These are phyloP conservation scores for Upupa epops DNA, from an alignment of 2,113 vertebrate species.

Conservation along the genomic window DNA sequence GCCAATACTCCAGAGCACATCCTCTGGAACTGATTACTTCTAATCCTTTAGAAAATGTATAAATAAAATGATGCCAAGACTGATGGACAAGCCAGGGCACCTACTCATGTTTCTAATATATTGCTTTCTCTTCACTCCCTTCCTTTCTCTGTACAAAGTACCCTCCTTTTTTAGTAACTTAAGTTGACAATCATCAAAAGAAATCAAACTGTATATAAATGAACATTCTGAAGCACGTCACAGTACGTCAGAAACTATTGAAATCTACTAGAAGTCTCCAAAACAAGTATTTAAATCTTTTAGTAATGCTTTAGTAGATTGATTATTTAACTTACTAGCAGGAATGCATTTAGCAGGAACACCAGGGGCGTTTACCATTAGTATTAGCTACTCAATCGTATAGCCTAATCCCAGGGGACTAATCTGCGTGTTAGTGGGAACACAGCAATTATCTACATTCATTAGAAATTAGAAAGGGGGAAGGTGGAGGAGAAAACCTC, in stretches of 20 bases:
- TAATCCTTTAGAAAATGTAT: constrained; percentile 75
- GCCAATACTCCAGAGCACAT: constrained; percentile 65
- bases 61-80: constrained; percentile 74
- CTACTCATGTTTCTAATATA: constrained; percentile 76
- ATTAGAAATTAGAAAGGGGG: constrained; percentile 56
- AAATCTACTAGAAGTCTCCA: constrained; percentile 62
- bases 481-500: constrained; percentile 37
- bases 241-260: constrained; percentile 67
- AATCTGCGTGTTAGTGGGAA: constrained; percentile 64
- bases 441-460: constrained; percentile 68
- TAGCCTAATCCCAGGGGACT: constrained; percentile 63
- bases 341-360: constrained; percentile 66
- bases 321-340: constrained; percentile 66
- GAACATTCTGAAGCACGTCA: constrained; percentile 70
- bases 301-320: constrained; percentile 43
- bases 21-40: constrained; percentile 78
- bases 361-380: constrained; percentile 67
- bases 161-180: constrained; percentile 70
- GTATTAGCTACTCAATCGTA: constrained; percentile 66
- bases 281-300: constrained; percentile 66
- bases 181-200: constrained; percentile 77
- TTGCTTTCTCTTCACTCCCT: not conserved
- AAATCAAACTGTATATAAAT: constrained; percentile 72
- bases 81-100: constrained; percentile 69
- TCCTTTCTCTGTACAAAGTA: constrained; percentile 60